Base-by-base conservation (phyloP, 2,113 vertebrate genomes). In the Strigops habroptila region DNA sequence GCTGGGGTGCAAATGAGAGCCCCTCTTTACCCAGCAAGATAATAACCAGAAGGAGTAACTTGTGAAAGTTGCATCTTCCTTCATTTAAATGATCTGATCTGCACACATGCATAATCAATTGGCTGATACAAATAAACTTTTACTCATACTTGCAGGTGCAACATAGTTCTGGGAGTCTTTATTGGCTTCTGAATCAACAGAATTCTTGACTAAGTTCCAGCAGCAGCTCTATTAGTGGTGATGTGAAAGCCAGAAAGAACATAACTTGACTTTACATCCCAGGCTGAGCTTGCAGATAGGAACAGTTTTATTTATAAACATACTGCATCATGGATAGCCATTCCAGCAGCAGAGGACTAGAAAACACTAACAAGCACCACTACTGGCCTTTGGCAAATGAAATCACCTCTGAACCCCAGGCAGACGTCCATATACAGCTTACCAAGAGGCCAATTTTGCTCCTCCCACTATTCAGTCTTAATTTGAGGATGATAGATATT, bases 201-300 rank as follows among this genome's bases (percentile, higher is more conserved):
- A 78, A 94, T 92, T 90, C 90, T 88, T 97, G 95, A 93, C 51
- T 27, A 35, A 88, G 76, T 65, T 87, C 92, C 93, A 96, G 73
- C 76, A 83, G 73, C 33, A 91, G 60, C 64, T 90, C 41, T 83
- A 57, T 60, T 67, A 60, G 52, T 18, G 33, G 71, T 68, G 53
- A 91, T 22, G 4, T 43, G 55, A 46, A 90, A 90, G 75, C 53
- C 0, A 1, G 76, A 91, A 96, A 93, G 89, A 93, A 78, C 60
- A 95, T 9, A 44, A 27, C 43, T 41, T 49, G 10, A 59, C 64
- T 88, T 85, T 48, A 57, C 71, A 63, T 67, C 6, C 5, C 68
- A 91, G 73, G 55, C 76, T 81, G 53, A 83, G 76, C 73, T 60
- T 79, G 60, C 33, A 75, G 68, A 84, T 52, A 60, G 55, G 71